These are phyloP conservation scores for Yponomeuta evonymella DNA, from an alignment of 2,888 invertebrate species.

Conservation along the genomic window DNA sequence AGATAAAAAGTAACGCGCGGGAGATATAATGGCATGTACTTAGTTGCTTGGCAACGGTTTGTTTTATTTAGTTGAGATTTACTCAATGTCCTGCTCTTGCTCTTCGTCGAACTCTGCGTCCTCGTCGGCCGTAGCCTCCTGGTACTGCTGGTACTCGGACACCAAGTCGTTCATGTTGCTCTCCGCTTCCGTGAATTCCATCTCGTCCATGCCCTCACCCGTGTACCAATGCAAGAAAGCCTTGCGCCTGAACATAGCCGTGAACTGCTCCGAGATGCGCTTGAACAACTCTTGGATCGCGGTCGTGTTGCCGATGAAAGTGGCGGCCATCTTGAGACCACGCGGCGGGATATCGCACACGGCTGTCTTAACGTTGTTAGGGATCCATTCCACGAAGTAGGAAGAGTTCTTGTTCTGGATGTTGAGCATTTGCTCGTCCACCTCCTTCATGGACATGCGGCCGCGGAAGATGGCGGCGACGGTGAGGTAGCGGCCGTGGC, in stretches of 20 bases:
- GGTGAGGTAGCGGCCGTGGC: conserved; percentile 93
- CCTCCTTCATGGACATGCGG: conserved; percentile 95
- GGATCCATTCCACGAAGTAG: conserved; percentile 95
- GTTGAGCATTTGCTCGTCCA: conserved; percentile 94
- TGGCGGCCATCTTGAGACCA: conserved; percentile 95
- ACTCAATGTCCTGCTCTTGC: conserved; percentile 81
- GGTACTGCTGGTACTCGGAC: conserved; percentile 97
- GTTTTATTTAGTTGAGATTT: conserved; percentile 42
- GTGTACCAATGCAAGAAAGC: conserved; percentile 99
- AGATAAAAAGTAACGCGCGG: conserved; percentile 57
- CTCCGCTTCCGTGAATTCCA: conserved; percentile 96
- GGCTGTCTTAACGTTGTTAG: conserved; percentile 90
- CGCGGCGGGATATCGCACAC: conserved; percentile 90
- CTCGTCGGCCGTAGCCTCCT: conserved; percentile 90
- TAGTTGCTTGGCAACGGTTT: conserved; percentile 33
- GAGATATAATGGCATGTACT: conserved; percentile 65
- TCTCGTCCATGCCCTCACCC: conserved; percentile 97
- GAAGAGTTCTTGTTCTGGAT: conserved; percentile 96
- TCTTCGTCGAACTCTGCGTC: conserved; percentile 89
- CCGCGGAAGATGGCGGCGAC: conserved; percentile 95
- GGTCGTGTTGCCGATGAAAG: conserved; percentile 95
- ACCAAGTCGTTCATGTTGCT: conserved; percentile 97
- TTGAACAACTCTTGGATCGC: conserved; percentile 96
- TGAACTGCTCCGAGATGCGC: conserved; percentile 93
- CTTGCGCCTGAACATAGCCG: conserved; percentile 97